Evolutionary conservation across 2,113 vertebrate genomes (phyloP).

Genomic region (Raphicerus campestris): DNA sequence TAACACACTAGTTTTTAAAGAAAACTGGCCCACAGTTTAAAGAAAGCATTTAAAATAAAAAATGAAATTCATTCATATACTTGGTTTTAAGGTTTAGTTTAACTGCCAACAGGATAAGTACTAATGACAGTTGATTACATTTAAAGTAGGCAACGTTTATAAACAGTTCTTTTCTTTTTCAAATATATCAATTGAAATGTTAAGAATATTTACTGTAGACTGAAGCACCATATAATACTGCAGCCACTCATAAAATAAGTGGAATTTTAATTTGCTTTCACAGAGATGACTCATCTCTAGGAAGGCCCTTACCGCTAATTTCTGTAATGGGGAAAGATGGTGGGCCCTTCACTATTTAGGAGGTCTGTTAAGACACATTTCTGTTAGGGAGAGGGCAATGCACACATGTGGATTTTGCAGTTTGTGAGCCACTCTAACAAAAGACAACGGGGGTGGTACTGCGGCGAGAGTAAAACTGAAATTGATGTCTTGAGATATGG

Average conservation of each 20-base stretch:
- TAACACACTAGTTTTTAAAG: background rate
- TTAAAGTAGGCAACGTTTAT: conserved; percentile 30
- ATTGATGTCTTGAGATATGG: background rate
- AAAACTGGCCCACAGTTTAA: background rate
- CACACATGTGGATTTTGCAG: background rate
- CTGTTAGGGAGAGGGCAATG: background rate
- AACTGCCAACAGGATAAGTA: conserved; percentile 35
- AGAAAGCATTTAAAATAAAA: conserved; percentile 40
- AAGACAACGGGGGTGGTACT: background rate
- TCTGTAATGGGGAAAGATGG: background rate
- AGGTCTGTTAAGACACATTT: background rate
- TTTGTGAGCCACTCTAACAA: background rate
- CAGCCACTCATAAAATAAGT: background rate
- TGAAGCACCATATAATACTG: background rate
- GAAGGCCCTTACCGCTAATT: background rate
- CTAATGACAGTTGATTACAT: conserved; percentile 23
- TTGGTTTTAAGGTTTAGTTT: conserved; percentile 37
- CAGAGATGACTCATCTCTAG: background rate
- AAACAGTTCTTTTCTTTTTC: background rate
- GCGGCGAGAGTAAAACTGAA: background rate
- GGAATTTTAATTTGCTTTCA: background rate
- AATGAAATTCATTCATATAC: conserved; percentile 28
- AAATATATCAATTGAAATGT: conserved; percentile 11
- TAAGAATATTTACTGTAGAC: background rate
- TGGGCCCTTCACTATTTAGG: background rate